Conservation (phyloP, 2,888 invertebrate species). For the Cyclophora albipunctata region DNA sequence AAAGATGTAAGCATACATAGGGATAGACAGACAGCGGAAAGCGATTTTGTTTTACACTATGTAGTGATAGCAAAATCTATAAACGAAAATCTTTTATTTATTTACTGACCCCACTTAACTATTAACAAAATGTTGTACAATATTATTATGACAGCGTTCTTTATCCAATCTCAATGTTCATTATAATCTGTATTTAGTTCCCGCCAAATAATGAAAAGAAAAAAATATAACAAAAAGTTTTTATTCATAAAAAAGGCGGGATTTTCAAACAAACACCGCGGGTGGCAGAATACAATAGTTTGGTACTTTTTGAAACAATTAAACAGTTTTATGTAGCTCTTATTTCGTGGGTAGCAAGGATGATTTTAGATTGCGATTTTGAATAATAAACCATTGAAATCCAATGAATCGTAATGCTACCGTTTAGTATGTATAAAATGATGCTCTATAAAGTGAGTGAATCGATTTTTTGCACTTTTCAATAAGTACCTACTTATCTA, state of each 20-base stretch:
- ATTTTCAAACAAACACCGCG: constrained; percentile 36
- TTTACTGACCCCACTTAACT: constrained; percentile 7
- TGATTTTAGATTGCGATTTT: neutral
- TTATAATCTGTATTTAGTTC: constrained; percentile 41
- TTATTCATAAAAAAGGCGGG: constrained; percentile 27
- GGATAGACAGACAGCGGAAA: too few species aligned
- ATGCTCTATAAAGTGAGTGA: too few species aligned
- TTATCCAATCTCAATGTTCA: constrained; percentile 46
- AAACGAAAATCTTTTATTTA: too few species aligned
- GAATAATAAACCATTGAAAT: neutral
- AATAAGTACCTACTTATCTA: too few species aligned
- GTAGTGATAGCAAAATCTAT: too few species aligned
- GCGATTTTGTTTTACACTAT: too few species aligned
- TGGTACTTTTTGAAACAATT: neutral
- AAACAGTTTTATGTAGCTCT: neutral
- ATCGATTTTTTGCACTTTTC: too few species aligned
- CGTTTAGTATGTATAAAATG: too few species aligned
- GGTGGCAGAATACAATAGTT: constrained; percentile 23
- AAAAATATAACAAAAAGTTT: constrained; percentile 24
- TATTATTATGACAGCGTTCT: constrained; percentile 11
- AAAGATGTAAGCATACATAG: too few species aligned
- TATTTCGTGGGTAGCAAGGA: neutral
- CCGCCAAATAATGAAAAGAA: constrained; percentile 27
- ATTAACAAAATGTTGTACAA: constrained; percentile 22
- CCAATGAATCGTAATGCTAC: constrained; percentile 1